These are phyloP conservation scores for Mystacides longicornis DNA, from an alignment of 2,888 invertebrate species.

Conservation along the genomic window DNA sequence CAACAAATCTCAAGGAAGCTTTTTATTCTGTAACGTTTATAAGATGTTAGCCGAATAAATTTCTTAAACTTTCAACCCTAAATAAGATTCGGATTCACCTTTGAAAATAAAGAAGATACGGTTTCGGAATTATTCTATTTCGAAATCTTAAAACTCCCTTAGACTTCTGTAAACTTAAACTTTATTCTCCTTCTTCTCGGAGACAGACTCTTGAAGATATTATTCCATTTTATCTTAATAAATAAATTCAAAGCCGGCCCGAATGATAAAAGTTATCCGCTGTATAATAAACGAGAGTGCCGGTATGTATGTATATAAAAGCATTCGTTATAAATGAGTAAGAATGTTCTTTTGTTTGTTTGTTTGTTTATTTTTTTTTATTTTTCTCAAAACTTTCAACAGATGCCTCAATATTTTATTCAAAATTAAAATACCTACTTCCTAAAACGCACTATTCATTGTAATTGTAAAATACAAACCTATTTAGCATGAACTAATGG, in stretches of 20 bases:
- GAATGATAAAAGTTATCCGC: background rate
- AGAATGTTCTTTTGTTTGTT: too few species aligned
- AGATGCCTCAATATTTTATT: background rate
- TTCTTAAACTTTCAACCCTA: background rate
- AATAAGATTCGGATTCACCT: slow-evolving; percentile 3
- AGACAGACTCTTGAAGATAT: background rate
- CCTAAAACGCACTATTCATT: too few species aligned
- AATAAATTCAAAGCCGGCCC: slow-evolving; percentile 6
- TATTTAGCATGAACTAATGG: too few species aligned
- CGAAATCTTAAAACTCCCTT: slow-evolving; percentile 3
- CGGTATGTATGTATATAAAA: too few species aligned
- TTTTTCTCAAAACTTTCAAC: background rate
- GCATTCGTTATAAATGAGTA: too few species aligned
- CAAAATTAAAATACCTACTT: too few species aligned
- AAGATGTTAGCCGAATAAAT: background rate
- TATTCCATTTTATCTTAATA: slow-evolving; percentile 10
- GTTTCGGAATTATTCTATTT: slow-evolving; percentile 5
- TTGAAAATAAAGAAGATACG: slow-evolving; percentile 6
- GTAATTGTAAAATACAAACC: too few species aligned
- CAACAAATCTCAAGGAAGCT: too few species aligned
- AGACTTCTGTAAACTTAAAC: background rate
- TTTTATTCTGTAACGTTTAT: too few species aligned
- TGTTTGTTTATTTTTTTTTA: background rate
- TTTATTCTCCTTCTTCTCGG: too few species aligned
- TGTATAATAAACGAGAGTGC: too few species aligned